Evolutionary conservation across 2,113 vertebrate species (phyloP).

Genomic region (Pseudopodoces humilis): DNA sequence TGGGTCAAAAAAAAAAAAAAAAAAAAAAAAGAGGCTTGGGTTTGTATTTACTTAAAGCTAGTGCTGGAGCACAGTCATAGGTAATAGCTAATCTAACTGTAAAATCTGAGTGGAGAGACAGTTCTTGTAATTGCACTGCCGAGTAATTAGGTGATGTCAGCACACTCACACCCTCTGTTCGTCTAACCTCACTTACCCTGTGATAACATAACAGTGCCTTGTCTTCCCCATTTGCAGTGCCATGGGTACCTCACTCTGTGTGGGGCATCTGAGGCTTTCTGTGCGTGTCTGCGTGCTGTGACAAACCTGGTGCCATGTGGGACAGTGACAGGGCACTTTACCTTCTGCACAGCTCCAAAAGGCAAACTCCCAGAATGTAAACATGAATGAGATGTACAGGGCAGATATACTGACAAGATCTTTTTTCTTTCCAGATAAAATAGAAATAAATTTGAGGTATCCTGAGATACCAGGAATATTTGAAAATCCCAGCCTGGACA

Average conservation of each 20-base stretch:
- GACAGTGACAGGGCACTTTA: background rate
- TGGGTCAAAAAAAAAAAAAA: background rate
- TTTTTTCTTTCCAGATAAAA: background rate
- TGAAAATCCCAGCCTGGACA: background rate
- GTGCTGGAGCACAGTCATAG: background rate
- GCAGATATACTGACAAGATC: background rate
- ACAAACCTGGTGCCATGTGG: background rate
- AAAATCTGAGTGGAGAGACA: constrained; percentile 49
- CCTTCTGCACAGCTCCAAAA: background rate
- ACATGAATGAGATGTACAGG: background rate
- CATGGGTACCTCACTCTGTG: rapidly evolving
- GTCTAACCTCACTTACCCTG: background rate
- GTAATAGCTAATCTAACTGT: constrained; percentile 60
- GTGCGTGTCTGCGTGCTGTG: rapidly evolving
- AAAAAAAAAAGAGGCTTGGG: background rate
- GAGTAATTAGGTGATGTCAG: constrained; percentile 46
- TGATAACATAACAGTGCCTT: background rate
- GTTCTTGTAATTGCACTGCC: background rate
- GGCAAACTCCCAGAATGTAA: background rate
- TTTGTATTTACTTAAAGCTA: background rate
- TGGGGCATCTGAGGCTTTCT: background rate
- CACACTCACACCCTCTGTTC: background rate
- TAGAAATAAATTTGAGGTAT: background rate
- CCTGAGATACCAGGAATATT: background rate
- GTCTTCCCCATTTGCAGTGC: background rate